Percentiles rank a stretch among this genome's conserved stretches.
Evolutionary conservation across 2,797 vertebrate genomes (phyloP).

Genomic region (Chaetodon trifasciatus): DNA sequence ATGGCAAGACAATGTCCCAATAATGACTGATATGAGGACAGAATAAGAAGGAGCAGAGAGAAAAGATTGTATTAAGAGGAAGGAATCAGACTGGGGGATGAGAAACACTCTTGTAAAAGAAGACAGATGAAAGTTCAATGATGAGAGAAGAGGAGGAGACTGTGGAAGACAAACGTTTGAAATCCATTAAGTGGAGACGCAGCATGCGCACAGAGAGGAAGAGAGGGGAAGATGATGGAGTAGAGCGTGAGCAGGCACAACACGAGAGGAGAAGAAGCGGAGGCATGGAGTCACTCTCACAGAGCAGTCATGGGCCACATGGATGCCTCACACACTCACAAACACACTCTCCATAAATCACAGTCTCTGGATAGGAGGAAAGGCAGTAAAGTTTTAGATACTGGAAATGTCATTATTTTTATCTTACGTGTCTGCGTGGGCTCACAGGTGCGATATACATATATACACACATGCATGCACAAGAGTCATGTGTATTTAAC

Average conservation of each 20-base stretch:
- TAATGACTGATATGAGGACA: neutral
- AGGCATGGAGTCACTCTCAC: conserved; percentile 8
- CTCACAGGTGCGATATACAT: conserved; percentile 24
- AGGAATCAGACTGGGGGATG: neutral
- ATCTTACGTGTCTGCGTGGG: conserved; percentile 15
- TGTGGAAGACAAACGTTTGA: neutral
- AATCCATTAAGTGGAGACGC: neutral
- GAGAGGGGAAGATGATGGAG: neutral
- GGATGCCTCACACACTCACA: conserved; percentile 1
- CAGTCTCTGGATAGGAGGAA: conserved; percentile 21
- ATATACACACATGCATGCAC: neutral
- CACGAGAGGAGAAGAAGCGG: neutral
- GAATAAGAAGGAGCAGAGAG: neutral
- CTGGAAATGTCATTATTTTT: conserved; percentile 56
- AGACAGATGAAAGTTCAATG: conserved; percentile 4
- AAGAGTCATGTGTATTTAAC: conserved; percentile 6
- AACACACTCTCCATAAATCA: conserved; percentile 32
- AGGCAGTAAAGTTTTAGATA: conserved; percentile 39
- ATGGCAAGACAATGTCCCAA: neutral
- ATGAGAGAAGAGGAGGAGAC: conserved; percentile 6
- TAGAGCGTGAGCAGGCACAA: conserved; percentile 1
- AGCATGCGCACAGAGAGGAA: neutral
- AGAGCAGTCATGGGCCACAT: conserved; percentile 7
- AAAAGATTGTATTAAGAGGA: neutral
- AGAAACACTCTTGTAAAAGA: neutral